Percentiles rank a stretch among this genome's conserved stretches.
These are phyloP conservation scores for Antedon mediterranea DNA, from an alignment of 53 echinoderm and acorn worm species.

Conservation along the genomic window DNA sequence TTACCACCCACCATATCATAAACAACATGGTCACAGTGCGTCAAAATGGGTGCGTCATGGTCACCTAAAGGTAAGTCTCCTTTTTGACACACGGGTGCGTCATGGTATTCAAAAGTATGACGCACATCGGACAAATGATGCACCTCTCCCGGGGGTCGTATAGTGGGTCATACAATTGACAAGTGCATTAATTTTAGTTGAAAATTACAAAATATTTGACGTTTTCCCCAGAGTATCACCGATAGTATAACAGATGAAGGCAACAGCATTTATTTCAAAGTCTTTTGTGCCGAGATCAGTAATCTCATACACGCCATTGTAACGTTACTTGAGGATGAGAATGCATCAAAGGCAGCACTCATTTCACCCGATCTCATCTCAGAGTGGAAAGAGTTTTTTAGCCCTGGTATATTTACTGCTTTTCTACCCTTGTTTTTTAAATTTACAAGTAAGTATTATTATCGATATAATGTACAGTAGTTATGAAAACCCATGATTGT, in stretches of 20 bases:
- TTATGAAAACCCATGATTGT: too few species aligned
- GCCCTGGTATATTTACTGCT: conserved; percentile 13
- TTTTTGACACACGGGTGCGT: too few species aligned
- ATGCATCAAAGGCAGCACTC: background rate
- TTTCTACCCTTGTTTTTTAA: conserved; percentile 21
- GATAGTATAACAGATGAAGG: background rate
- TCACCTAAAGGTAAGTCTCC: too few species aligned
- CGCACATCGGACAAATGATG: too few species aligned
- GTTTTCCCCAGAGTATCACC: background rate
- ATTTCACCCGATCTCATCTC: conserved; percentile 19
- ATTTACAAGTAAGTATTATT: conserved; percentile 12
- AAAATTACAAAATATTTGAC: background rate
- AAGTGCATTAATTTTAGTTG: too few species aligned
- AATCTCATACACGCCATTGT: background rate
- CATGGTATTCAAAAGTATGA: too few species aligned
- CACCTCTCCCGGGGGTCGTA: too few species aligned
- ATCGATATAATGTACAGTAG: too few species aligned
- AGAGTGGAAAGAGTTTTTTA: conserved; percentile 42
- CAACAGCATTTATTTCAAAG: background rate
- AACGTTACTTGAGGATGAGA: background rate
- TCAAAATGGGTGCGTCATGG: too few species aligned
- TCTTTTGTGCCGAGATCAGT: background rate
- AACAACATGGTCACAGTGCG: too few species aligned
- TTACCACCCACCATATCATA: too few species aligned
- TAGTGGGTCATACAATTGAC: too few species aligned